Evolutionary conservation across 2,113 vertebrate species (phyloP).

Genomic region (Hepsetus odoe): DNA sequence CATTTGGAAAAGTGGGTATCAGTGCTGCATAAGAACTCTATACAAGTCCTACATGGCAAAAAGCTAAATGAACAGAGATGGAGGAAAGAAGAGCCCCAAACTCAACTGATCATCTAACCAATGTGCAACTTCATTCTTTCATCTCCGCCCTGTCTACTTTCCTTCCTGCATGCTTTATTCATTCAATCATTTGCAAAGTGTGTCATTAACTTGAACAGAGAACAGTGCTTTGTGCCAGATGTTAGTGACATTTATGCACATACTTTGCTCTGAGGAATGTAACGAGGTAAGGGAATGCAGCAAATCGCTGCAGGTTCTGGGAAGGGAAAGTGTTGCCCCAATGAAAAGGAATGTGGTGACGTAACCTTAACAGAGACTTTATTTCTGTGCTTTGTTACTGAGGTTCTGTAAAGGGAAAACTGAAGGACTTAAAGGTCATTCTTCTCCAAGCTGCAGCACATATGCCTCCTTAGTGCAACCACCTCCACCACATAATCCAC

Average conservation of each 20-base stretch:
- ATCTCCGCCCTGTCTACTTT: slow-evolving; percentile 19
- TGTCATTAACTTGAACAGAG: slow-evolving; percentile 3
- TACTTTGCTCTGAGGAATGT: slow-evolving; percentile 61
- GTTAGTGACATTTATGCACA: slow-evolving; percentile 40
- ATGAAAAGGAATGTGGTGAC: slow-evolving; percentile 45
- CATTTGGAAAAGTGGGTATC: neutral
- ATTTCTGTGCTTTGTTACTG: slow-evolving; percentile 28
- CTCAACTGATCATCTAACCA: slow-evolving; percentile 25
- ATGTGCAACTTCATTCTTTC: slow-evolving; percentile 20
- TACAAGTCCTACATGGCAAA: slow-evolving; percentile 25
- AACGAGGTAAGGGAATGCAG: slow-evolving; percentile 37
- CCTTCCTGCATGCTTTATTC: slow-evolving; percentile 46
- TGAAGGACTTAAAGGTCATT: neutral
- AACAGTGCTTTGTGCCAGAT: slow-evolving; percentile 24
- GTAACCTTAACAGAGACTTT: slow-evolving; percentile 14
- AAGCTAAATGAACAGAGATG: neutral
- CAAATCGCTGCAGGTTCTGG: slow-evolving; percentile 11
- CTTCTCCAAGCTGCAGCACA: neutral
- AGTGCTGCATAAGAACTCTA: neutral
- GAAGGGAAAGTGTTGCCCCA: slow-evolving; percentile 38
- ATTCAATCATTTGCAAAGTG: slow-evolving; percentile 32
- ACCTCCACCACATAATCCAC: neutral
- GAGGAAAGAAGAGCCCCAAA: neutral
- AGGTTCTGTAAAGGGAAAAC: neutral
- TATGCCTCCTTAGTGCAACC: neutral